These are phyloP conservation scores for Anas platyrhynchos DNA, from an alignment of 2,113 vertebrate species.

Conservation along the genomic window DNA sequence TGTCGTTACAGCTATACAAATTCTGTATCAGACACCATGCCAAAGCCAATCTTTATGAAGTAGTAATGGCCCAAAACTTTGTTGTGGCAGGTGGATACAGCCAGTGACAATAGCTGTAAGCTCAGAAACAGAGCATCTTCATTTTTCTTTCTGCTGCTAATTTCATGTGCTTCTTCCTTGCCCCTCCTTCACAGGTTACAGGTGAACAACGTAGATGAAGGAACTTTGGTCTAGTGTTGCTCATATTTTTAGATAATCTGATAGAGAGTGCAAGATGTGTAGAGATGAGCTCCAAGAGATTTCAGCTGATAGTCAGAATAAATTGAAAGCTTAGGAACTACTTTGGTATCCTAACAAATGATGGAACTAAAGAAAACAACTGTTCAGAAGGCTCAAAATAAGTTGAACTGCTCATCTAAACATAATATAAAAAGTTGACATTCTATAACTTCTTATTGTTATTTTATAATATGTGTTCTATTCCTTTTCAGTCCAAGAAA, in stretches of 20 bases:
- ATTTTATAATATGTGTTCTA: background rate
- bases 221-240: background rate
- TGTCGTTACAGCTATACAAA: background rate
- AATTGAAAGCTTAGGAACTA: background rate
- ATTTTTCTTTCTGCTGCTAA: background rate
- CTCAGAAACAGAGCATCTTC: background rate
- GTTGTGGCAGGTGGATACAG: background rate
- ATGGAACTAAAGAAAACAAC: background rate
- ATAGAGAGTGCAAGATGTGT: background rate
- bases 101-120: background rate
- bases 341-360: background rate
- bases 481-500: conserved; percentile 1
- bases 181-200: rapidly evolving
- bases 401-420: background rate
- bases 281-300: background rate
- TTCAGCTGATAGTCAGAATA: background rate
- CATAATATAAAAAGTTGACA: background rate
- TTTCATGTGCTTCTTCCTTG: background rate
- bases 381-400: background rate
- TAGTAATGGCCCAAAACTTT: background rate
- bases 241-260: background rate
- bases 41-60: background rate
- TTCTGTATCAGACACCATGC: rapidly evolving
- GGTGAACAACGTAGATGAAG: background rate
- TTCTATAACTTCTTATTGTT: background rate